Percentiles rank a stretch among this genome's conserved stretches.
Conservation (phyloP, 2,113 vertebrate species). For the Hippoglossus stenolepis region DNA sequence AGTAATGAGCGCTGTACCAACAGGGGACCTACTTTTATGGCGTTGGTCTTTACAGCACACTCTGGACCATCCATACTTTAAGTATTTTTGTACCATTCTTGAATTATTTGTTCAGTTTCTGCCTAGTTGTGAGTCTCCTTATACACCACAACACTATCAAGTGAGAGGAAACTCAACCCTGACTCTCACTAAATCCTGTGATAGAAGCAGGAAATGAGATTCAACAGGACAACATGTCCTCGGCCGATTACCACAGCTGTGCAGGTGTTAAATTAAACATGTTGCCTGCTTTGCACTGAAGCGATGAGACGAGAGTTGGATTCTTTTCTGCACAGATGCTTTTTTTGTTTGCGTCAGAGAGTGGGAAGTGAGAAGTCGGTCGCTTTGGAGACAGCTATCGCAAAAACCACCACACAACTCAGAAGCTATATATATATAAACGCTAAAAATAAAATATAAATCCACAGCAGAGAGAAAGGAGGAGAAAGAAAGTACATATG, state of each 20-base stretch:
- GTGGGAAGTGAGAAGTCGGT: slow-evolving; percentile 72
- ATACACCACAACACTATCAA: no score
- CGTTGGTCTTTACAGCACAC: no score
- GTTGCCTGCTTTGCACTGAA: slow-evolving; percentile 26
- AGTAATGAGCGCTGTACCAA: no score
- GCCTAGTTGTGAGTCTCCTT: no score
- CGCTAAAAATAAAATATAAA: slow-evolving; percentile 42
- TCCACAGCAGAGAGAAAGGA: slow-evolving; percentile 11
- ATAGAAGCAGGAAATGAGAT: not conserved
- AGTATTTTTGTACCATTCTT: no score
- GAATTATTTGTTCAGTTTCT: no score
- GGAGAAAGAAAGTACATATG: slow-evolving; percentile 7
- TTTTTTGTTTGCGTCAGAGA: slow-evolving; percentile 56
- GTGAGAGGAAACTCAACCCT: no score
- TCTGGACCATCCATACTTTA: no score
- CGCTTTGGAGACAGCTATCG: slow-evolving; percentile 69
- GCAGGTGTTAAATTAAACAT: slow-evolving; percentile 37
- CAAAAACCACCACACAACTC: slow-evolving; percentile 44
- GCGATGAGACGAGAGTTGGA: slow-evolving; percentile 57
- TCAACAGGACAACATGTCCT: not conserved
- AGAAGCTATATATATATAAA: slow-evolving; percentile 66
- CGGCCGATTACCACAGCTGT: slow-evolving; percentile 40
- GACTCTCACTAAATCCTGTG: no score
- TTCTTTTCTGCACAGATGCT: slow-evolving; percentile 53
- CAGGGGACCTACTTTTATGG: no score